These are phyloP conservation scores for Periophthalmodon schlosseri DNA, from an alignment of 2,113 vertebrate genomes.

Conservation along the genomic window DNA sequence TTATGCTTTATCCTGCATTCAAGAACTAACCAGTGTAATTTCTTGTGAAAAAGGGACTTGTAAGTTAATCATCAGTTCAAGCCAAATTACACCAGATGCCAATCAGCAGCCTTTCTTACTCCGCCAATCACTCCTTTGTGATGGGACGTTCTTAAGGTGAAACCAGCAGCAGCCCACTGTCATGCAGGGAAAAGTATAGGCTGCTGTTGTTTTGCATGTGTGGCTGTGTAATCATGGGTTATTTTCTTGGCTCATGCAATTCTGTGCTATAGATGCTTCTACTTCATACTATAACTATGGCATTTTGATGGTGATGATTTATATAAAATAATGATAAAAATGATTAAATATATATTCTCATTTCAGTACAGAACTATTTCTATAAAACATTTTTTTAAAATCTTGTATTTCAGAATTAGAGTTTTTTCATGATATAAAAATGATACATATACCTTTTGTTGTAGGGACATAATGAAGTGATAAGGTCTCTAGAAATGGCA, in stretches of 20 bases:
- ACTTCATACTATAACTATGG: background rate
- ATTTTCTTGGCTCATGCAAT: background rate
- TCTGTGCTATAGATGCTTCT: background rate
- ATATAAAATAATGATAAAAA: background rate
- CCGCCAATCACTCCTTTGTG: constrained; percentile 5
- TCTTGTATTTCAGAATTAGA: no score
- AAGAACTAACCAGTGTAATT: background rate
- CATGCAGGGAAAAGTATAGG: background rate
- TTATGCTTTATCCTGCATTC: background rate
- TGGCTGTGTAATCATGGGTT: background rate
- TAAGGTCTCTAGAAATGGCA: background rate
- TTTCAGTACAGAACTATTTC: background rate
- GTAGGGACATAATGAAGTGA: background rate
- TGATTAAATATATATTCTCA: background rate
- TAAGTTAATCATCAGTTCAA: background rate
- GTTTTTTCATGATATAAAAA: background rate
- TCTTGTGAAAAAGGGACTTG: background rate
- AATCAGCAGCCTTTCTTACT: constrained; percentile 19
- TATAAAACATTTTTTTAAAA: no score
- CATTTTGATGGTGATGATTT: background rate
- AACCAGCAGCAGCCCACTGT: background rate
- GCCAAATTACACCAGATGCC: background rate
- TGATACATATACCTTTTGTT: background rate
- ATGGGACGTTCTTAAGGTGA: constrained; percentile 2
- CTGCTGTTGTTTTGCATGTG: background rate